phyloP scores from a whole-genome alignment of 2,888 invertebrate species.

The Galeopsomyia nigrocyanea region DNA sequence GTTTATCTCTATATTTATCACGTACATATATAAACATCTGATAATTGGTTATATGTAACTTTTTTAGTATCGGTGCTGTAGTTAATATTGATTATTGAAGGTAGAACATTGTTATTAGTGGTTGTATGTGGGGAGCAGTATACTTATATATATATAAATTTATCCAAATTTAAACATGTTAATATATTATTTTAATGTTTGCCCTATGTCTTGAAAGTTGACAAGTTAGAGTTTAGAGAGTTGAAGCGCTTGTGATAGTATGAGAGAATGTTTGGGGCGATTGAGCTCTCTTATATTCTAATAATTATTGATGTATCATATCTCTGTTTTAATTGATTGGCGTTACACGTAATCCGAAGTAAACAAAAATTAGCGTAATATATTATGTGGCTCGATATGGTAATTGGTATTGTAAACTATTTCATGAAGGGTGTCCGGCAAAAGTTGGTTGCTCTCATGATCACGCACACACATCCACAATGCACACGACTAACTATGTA shows the following conservation, averaged over 20 bases:
- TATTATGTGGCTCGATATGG: constrained; percentile 48
- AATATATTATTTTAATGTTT: constrained; percentile 22
- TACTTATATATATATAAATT: constrained; percentile 1
- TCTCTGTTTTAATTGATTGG: too few relatives aligned
- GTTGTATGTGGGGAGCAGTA: constrained; percentile 47
- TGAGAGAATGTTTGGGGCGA: too few relatives aligned
- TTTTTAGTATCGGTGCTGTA: constrained; percentile 36
- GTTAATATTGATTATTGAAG: constrained; percentile 33
- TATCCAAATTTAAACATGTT: constrained; percentile 8
- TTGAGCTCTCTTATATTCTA: too few relatives aligned
- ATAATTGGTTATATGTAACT: constrained; percentile 12
- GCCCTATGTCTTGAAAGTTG: not conserved
- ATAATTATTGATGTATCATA: too few relatives aligned
- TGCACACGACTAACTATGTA: too few relatives aligned
- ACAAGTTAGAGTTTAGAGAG: too few relatives aligned
- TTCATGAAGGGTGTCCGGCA: too few relatives aligned
- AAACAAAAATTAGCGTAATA: too few relatives aligned
- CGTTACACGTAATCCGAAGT: too few relatives aligned
- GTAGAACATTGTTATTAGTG: constrained; percentile 48
- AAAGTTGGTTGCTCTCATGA: too few relatives aligned
- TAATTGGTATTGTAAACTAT: constrained; percentile 43
- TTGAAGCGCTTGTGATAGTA: too few relatives aligned
- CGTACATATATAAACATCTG: not conserved
- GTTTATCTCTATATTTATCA: constrained; percentile 5
- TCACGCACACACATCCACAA: too few relatives aligned